Evolutionary conservation across 2,888 invertebrate genomes (phyloP).

Genomic region (Gasteruption jaculator): DNA sequence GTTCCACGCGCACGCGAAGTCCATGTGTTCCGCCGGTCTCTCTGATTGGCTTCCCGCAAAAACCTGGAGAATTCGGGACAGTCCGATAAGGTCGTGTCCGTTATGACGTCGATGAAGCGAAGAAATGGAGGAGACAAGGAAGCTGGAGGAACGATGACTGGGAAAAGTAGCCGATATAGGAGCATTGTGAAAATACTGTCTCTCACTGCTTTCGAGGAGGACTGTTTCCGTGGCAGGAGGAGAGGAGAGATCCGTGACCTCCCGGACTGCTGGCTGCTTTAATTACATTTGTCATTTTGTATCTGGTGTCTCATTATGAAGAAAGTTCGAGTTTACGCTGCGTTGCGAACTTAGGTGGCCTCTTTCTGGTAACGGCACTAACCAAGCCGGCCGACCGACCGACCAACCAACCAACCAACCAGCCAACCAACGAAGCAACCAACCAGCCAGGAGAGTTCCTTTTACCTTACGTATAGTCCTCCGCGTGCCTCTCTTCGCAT

Average conservation of each 20-base stretch:
- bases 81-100: too few species aligned
- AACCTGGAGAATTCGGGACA: too few species aligned
- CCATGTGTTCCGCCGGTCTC: too few species aligned
- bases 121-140: too few species aligned
- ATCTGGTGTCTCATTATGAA: slow-evolving; percentile 42
- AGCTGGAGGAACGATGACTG: too few species aligned
- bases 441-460: slow-evolving; percentile 38
- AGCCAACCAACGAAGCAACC: slow-evolving; percentile 31
- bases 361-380: slow-evolving; percentile 47
- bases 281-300: slow-evolving; percentile 47
- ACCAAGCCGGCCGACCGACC: slow-evolving; percentile 35
- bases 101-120: too few species aligned
- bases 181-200: too few species aligned
- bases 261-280: slow-evolving; percentile 34
- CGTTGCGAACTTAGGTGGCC: slow-evolving; percentile 44
- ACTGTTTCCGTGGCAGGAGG: too few species aligned
- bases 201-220: too few species aligned
- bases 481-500: slow-evolving; percentile 51
- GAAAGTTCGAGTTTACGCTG: slow-evolving; percentile 40
- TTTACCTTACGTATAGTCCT: slow-evolving; percentile 45
- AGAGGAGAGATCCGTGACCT: slow-evolving; percentile 34
- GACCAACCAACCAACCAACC: slow-evolving; percentile 21
- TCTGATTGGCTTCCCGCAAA: too few species aligned
- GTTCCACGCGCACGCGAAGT: too few species aligned
- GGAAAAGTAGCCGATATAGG: too few species aligned